These are phyloP conservation scores for Oncorhynchus tshawytscha DNA, from an alignment of 2,113 vertebrate genomes.

Conservation along the genomic window DNA sequence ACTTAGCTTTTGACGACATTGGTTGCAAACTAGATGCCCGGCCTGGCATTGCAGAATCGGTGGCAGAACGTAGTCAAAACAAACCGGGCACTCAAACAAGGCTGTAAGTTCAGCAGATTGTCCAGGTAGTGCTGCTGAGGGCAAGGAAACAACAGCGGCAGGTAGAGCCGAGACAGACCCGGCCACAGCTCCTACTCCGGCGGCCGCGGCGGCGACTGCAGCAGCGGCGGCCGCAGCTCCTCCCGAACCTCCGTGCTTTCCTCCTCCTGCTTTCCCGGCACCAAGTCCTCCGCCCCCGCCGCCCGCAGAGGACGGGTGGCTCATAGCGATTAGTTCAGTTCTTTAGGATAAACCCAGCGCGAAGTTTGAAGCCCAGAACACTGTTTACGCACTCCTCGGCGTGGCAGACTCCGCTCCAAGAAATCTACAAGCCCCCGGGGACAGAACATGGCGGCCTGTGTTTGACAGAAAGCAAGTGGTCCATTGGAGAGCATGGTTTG, in stretches of 20 bases:
- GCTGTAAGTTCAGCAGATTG: constrained; percentile 73
- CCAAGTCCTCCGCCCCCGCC: constrained; percentile 70
- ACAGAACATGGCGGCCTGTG: constrained; percentile 75
- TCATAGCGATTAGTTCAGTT: constrained; percentile 61
- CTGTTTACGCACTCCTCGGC: constrained; percentile 23
- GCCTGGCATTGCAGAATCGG: constrained; percentile 79
- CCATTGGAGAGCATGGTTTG: constrained; percentile 37
- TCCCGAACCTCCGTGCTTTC: constrained; percentile 65
- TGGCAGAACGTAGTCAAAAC: constrained; percentile 78
- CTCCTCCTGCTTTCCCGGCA: constrained; percentile 66
- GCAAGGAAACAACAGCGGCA: constrained; percentile 42
- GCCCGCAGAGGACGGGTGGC: constrained; percentile 72
- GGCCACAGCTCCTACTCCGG: constrained; percentile 54
- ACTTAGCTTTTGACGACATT: constrained; percentile 77
- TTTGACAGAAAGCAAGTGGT: constrained; percentile 40
- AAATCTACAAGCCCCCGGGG: constrained; percentile 49
- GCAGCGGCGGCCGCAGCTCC: constrained; percentile 34
- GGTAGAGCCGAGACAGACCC: constrained; percentile 52
- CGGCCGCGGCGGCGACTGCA: constrained; percentile 26
- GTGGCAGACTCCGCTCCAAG: constrained; percentile 40
- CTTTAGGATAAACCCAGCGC: constrained; percentile 8
- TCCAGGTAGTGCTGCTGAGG: constrained; percentile 42
- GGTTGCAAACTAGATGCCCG: constrained; percentile 78
- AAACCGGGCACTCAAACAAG: constrained; percentile 78
- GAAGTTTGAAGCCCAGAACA: constrained; percentile 12